These are phyloP conservation scores for Crotalus helleri DNA, from an alignment of 2,113 vertebrate species.

Conservation along the genomic window DNA sequence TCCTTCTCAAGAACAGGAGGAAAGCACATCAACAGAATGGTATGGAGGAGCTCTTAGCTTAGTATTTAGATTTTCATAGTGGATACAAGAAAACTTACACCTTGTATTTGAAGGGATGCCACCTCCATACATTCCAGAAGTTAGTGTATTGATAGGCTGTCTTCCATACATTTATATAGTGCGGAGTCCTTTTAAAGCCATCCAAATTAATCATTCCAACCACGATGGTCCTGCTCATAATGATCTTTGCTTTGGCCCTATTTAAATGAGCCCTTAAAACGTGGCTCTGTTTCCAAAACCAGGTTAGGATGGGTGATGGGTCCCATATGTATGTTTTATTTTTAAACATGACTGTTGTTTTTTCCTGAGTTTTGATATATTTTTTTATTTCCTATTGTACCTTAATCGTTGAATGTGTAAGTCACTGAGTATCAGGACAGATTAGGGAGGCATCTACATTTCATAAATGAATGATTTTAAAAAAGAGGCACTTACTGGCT, in stretches of 20 bases:
- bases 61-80: neutral
- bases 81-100: neutral
- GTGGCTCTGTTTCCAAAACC: neutral
- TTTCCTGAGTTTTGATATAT: neutral
- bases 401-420: neutral
- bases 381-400: neutral
- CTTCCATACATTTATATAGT: neutral
- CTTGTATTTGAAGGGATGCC: neutral
- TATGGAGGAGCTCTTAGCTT: neutral
- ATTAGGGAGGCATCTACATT: neutral
- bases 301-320: neutral
- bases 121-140: neutral
- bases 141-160: neutral
- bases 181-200: neutral
- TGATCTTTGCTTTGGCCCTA: neutral
- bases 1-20: neutral
- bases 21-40: neutral
- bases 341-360: neutral
- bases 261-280: neutral
- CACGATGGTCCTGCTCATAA: neutral
- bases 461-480: neutral
- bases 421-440: neutral
- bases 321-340: neutral
- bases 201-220: neutral
- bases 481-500: slow-evolving; percentile 82